phyloP scores from a whole-genome alignment of 92 coral and sea anemone genomes.

The Parazoanthus swiftii region DNA sequence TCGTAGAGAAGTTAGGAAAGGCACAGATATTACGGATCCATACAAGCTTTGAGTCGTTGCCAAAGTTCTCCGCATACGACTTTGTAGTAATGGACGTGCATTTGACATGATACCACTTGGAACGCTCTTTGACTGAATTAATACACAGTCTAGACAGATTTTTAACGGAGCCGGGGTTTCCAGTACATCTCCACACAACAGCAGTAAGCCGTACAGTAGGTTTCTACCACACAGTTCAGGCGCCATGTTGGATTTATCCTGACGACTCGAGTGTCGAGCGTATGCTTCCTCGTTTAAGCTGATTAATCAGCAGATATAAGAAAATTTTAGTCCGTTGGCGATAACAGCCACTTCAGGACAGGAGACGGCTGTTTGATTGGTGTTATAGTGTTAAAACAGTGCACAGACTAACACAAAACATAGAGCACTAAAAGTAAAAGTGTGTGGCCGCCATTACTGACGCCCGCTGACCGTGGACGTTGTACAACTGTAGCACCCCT shows the following conservation, averaged over 20 bases:
- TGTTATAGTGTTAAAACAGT: conserved; percentile 14
- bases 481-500: no score
- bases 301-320: conserved; percentile 11
- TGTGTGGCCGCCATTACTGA: no score
- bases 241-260: conserved; percentile 30
- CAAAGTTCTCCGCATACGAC: conserved; percentile 21
- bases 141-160: conserved; percentile 19
- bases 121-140: conserved; percentile 31
- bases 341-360: background rate
- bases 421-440: background rate
- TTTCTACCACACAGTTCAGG: conserved; percentile 18
- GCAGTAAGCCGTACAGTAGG: conserved; percentile 22
- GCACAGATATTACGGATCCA: conserved; percentile 19
- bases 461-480: no score
- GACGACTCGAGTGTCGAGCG: conserved; percentile 10
- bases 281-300: conserved; percentile 19
- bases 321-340: conserved; percentile 6
- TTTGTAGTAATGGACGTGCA: conserved; percentile 30
- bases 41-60: conserved; percentile 31
- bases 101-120: conserved; percentile 31
- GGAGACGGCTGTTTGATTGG: conserved; percentile 8
- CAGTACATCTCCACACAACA: conserved; percentile 21
- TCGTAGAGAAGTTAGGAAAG: conserved; percentile 37
- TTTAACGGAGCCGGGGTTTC: conserved; percentile 9
- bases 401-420: background rate